Conservation (phyloP, 2,797 vertebrate species). For the Thripadectes ignobilis region DNA sequence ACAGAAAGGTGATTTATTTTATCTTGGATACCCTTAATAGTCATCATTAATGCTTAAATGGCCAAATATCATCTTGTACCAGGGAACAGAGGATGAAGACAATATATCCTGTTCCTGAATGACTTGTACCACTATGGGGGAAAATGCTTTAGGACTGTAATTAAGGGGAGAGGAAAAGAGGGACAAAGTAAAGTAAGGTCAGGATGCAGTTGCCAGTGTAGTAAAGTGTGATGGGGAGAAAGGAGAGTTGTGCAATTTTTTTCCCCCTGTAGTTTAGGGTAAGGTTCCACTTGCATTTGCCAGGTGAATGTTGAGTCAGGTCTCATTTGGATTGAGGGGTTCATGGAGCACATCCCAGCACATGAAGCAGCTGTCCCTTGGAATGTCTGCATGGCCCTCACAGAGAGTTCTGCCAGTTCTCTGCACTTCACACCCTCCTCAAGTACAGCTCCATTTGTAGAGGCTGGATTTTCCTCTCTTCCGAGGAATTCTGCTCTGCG, state of each 20-base stretch:
- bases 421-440: background rate
- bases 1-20: background rate
- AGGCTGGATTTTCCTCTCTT: background rate
- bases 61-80: background rate
- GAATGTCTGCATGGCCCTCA: background rate
- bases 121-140: background rate
- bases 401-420: background rate
- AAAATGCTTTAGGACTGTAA: background rate
- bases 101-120: background rate
- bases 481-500: background rate
- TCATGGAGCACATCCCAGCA: background rate
- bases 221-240: background rate
- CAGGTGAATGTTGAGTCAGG: background rate
- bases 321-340: background rate
- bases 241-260: background rate
- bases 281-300: fast-evolving
- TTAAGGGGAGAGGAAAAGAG: background rate
- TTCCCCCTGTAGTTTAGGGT: background rate
- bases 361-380: background rate
- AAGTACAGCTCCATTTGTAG: background rate
- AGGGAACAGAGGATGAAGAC: background rate
- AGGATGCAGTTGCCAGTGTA: background rate
- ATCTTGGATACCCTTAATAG: background rate
- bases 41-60: background rate
- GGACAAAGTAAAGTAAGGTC: background rate